phyloP scores from a whole-genome alignment of 2,113 vertebrate genomes.

The Noctilio leporinus region DNA sequence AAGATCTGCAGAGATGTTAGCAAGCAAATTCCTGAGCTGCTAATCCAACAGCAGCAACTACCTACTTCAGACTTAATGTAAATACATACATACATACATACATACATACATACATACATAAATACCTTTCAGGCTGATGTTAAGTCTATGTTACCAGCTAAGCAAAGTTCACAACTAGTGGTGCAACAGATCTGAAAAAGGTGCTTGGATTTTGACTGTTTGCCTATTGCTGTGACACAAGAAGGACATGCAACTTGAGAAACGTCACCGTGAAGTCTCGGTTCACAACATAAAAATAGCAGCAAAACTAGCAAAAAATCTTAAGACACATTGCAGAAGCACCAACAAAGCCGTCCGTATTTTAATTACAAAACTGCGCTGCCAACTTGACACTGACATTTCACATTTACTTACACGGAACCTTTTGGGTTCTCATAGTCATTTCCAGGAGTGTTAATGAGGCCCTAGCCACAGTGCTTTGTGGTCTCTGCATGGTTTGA shows the following conservation, averaged over 20 bases:
- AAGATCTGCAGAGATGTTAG: background rate
- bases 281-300: background rate
- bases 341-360: background rate
- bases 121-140: background rate
- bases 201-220: background rate
- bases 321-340: background rate
- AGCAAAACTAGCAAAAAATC: background rate
- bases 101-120: too few relatives aligned
- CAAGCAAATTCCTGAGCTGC: background rate
- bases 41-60: background rate
- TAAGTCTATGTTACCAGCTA: background rate
- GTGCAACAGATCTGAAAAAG: background rate
- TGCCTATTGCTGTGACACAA: background rate
- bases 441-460: slow-evolving; percentile 42
- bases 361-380: slow-evolving; percentile 13
- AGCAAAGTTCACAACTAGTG: background rate
- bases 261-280: background rate
- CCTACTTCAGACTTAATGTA: background rate
- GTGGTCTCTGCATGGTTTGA: background rate
- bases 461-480: background rate
- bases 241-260: background rate
- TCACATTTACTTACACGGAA: background rate
- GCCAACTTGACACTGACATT: background rate
- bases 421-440: background rate
- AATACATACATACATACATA: too few relatives aligned